Conservation (phyloP, 1,140 invertebrate genomes). For the Saccostrea cuccullata region DNA sequence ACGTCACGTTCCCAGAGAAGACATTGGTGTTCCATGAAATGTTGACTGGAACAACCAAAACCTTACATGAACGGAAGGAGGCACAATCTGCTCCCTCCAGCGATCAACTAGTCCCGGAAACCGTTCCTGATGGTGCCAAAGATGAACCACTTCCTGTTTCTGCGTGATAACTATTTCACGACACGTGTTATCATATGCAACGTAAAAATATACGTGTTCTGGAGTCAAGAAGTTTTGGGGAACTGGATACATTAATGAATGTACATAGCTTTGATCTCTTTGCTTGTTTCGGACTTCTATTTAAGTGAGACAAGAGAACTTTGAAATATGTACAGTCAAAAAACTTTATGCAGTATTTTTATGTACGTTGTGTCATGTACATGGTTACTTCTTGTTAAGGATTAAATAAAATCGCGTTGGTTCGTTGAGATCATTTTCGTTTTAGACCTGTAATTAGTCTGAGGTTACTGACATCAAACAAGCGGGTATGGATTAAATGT, state of each 20-base stretch:
- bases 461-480: background rate
- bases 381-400: constrained; percentile 7
- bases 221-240: background rate
- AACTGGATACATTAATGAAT: background rate
- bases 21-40: constrained; percentile 10
- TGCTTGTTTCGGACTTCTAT: background rate
- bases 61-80: constrained; percentile 24
- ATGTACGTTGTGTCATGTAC: background rate
- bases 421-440: background rate
- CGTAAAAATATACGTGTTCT: constrained; percentile 9
- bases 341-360: background rate
- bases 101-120: constrained; percentile 1
- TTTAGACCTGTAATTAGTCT: background rate
- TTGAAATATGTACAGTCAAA: background rate
- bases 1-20: constrained; percentile 37
- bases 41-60: constrained; percentile 40
- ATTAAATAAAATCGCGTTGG: constrained; percentile 15
- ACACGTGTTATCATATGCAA: background rate
- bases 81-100: constrained; percentile 24
- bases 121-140: background rate
- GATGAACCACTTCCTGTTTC: constrained; percentile 6
- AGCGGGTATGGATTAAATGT: constrained; percentile 27
- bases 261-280: background rate
- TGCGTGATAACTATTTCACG: background rate
- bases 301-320: background rate